Evolutionary conservation across 2,113 vertebrate genomes (phyloP).

Genomic region (Sminthopsis crassicaudata): DNA sequence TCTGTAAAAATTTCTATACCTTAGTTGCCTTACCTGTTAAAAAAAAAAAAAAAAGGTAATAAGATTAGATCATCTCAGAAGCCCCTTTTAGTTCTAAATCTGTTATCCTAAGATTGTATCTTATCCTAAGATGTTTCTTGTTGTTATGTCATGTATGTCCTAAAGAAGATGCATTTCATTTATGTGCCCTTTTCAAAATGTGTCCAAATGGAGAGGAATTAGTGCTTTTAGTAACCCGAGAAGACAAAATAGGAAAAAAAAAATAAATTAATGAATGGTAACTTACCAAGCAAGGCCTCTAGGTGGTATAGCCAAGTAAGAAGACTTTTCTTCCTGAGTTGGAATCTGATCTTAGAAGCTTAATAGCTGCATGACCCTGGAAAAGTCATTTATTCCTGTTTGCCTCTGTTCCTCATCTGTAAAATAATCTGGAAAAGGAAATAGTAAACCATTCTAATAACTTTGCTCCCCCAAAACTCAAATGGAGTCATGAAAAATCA

Average conservation of each 20-base stretch:
- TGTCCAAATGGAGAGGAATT: not conserved
- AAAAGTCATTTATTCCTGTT: not conserved
- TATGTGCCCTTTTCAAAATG: not conserved
- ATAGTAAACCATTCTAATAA: not conserved
- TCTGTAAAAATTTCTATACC: not conserved
- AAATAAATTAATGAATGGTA: not conserved
- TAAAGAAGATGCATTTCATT: not conserved
- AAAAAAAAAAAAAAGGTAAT: not conserved
- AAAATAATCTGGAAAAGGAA: not conserved
- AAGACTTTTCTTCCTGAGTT: not conserved
- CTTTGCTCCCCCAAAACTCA: not conserved
- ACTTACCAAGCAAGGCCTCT: not conserved
- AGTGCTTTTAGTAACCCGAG: not conserved
- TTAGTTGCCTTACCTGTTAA: not conserved
- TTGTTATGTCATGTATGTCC: not conserved
- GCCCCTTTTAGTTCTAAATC: not conserved
- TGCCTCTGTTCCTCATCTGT: not conserved
- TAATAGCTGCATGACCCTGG: not conserved
- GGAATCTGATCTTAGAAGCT: not conserved
- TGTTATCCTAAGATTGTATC: not conserved
- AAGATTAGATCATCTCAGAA: not conserved
- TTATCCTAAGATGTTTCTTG: not conserved
- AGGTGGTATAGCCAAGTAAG: no score
- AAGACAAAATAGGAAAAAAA: conserved; percentile 5
- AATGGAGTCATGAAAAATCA: not conserved